These are phyloP conservation scores for Epinotia ramella DNA, from an alignment of 2,888 invertebrate genomes.

Conservation along the genomic window DNA sequence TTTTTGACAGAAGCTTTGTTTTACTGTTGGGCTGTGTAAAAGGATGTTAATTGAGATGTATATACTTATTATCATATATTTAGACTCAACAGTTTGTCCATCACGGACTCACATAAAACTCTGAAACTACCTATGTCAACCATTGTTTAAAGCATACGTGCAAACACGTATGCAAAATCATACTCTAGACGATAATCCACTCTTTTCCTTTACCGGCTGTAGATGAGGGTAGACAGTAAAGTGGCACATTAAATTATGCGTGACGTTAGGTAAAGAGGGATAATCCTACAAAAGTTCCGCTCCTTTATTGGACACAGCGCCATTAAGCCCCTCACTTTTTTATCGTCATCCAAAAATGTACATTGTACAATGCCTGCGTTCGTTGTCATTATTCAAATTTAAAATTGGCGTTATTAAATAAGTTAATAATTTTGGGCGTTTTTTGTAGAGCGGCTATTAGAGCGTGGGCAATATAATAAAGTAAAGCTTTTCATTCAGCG, in stretches of 20 bases:
- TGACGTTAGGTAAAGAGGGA: slow-evolving; percentile 77
- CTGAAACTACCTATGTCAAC: background rate
- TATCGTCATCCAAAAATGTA: slow-evolving; percentile 41
- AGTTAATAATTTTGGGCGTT: slow-evolving; percentile 9
- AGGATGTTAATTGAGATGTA: too few relatives aligned
- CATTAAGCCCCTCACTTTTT: slow-evolving; percentile 54
- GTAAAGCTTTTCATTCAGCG: too few relatives aligned
- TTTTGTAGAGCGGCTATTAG: slow-evolving; percentile 1
- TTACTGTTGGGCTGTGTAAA: too few relatives aligned
- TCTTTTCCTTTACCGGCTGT: slow-evolving; percentile 58
- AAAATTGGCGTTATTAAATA: slow-evolving; percentile 33
- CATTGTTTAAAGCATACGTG: background rate
- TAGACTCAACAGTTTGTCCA: too few relatives aligned
- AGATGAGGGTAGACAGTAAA: slow-evolving; percentile 77
- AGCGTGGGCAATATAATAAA: background rate
- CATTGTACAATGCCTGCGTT: slow-evolving; percentile 31
- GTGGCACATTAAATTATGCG: slow-evolving; percentile 79
- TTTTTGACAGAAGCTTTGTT: too few relatives aligned
- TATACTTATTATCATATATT: too few relatives aligned
- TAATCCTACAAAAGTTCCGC: slow-evolving; percentile 73
- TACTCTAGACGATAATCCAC: slow-evolving; percentile 41
- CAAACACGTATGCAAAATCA: slow-evolving; percentile 32
- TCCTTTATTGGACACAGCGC: slow-evolving; percentile 69
- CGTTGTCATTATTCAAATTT: slow-evolving; percentile 40
- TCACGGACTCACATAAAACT: background rate